Base-by-base conservation (phyloP, 2,888 invertebrate species). In the Steinernema carpocapsae region DNA sequence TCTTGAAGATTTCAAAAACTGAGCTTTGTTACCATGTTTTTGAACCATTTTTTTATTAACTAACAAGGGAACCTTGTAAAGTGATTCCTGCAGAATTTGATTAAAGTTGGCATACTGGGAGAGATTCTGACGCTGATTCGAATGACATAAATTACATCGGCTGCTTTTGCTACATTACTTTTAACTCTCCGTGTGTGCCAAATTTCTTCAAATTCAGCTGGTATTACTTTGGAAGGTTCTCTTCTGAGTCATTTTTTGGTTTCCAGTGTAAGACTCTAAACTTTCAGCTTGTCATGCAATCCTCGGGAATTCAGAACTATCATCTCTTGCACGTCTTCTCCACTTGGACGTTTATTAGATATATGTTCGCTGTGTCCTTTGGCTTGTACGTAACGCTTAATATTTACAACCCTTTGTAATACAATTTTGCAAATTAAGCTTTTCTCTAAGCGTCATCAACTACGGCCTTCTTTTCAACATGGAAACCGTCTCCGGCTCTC, bases 401-500 rank as follows among this genome's bases (percentile, higher is more conserved):
- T n/a, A n/a, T n/a, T n/a, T 43, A 43, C 43, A 43, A 43, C 7
- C 43, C 7, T 12, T 12, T 43, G 43, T 12, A 14, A 12, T 14
- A 43, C 14, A 43, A 43, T 14, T 14, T 43, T 43, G 10, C 7
- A 43, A 7, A 17, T 81, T 51, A 73, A 82, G 82, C 75, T 79
- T 84, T 45, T 77, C 82, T 7, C 59, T 82, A 2, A 77, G 77
- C 45, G 79, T 81, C 43, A 78, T 84, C 37, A 84, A 83, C 26
- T 84, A 85, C 56, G 83, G 80, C 4, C 78, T 85, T 0, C 72
- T 85, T 1, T 85, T 82, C 79, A 85, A 85, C 48, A 78, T 84
- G 77, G 82, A 78, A 24, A 79, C 73, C 26, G 26, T 76, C n/a
- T 78, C 77, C 42, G 84, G 84, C 7, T 82, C 81, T 3, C 77